A percentile compares a stretch with the other conserved stretches of the same genome.
These are phyloP conservation scores for Nasua narica DNA, from an alignment of 2,797 vertebrate species.

Conservation along the genomic window DNA sequence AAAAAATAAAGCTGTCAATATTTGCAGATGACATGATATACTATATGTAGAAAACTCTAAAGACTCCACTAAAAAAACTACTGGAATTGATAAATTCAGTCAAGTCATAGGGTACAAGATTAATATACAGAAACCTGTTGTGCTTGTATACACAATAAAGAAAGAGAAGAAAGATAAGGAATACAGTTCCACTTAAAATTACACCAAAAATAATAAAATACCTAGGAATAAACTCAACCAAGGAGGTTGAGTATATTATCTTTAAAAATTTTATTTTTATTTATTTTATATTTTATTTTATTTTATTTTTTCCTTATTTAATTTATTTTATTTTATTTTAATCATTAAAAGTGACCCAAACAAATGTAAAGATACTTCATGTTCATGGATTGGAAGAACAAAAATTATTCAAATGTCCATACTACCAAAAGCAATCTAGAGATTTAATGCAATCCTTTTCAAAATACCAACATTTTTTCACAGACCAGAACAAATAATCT, in stretches of 20 bases:
- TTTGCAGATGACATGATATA: neutral
- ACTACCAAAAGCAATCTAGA: neutral
- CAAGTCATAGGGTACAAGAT: neutral
- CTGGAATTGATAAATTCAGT: neutral
- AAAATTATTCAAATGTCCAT: neutral
- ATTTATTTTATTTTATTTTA: too few relatives aligned
- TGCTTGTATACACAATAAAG: neutral
- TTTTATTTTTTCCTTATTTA: too few relatives aligned
- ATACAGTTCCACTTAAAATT: neutral
- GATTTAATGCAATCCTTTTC: neutral
- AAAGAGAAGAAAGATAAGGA: neutral
- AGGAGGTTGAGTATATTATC: neutral
- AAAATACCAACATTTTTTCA: neutral
- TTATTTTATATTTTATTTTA: too few relatives aligned
- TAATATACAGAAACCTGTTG: neutral
- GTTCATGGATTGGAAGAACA: neutral
- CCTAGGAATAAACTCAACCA: neutral
- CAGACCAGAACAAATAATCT: neutral
- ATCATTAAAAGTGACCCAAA: neutral
- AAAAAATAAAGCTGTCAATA: neutral
- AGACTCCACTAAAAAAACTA: neutral
- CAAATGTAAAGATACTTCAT: neutral
- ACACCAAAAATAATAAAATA: neutral
- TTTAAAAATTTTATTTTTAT: too few relatives aligned
- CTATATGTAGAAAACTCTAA: neutral